Evolutionary conservation across 2,888 invertebrate genomes (phyloP).

Genomic region (Limnephilus rhombicus): DNA sequence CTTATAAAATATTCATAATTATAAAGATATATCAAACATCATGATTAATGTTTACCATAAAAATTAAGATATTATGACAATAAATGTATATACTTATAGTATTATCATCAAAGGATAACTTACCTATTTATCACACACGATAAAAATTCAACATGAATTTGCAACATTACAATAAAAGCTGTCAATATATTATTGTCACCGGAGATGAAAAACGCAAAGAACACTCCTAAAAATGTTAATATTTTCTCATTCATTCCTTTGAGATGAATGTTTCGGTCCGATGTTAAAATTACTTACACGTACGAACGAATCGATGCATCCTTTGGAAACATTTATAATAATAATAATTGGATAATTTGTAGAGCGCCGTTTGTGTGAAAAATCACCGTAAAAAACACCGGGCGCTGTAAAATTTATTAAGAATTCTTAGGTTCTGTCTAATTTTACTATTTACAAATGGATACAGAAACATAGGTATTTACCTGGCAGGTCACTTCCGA

Average conservation of each 20-base stretch:
- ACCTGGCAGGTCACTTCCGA: too few relatives aligned
- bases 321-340: too few relatives aligned
- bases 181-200: neutral
- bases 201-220: neutral
- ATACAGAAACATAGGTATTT: too few relatives aligned
- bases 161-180: slow-evolving; percentile 6
- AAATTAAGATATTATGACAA: neutral
- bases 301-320: too few relatives aligned
- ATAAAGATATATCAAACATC: too few relatives aligned
- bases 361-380: too few relatives aligned
- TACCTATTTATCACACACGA: neutral
- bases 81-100: neutral
- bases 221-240: slow-evolving; percentile 33
- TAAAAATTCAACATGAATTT: neutral
- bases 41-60: neutral
- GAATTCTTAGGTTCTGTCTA: too few relatives aligned
- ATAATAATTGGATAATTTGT: too few relatives aligned
- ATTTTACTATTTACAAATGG: too few relatives aligned
- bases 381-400: too few relatives aligned
- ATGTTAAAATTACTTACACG: neutral
- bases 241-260: slow-evolving; percentile 29
- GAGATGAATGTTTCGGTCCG: neutral
- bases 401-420: too few relatives aligned
- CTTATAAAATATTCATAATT: too few relatives aligned
- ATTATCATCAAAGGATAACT: neutral